Evolutionary conservation across 2,888 invertebrate species (phyloP).

Genomic region (Athripsodes cinereus): DNA sequence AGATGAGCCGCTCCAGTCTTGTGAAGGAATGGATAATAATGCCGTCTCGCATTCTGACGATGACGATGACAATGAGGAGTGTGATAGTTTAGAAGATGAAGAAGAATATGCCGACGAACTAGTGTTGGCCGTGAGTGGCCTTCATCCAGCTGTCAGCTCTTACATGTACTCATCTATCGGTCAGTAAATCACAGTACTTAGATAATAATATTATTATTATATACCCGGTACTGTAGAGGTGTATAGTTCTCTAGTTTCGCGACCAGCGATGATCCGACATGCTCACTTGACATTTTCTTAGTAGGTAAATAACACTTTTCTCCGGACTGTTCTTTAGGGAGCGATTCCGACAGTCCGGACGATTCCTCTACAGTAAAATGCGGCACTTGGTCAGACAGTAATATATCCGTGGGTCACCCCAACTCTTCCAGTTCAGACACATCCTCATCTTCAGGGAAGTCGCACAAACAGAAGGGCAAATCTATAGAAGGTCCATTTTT

Average conservation of each 20-base stretch:
- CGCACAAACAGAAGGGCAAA: conserved; percentile 12
- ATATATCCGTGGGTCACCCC: conserved; percentile 38
- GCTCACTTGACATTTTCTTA: neutral
- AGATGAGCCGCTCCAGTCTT: too few species aligned
- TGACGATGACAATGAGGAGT: neutral
- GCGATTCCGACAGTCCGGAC: conserved; percentile 57
- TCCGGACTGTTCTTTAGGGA: conserved; percentile 28
- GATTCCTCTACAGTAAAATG: conserved; percentile 53
- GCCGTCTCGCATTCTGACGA: neutral
- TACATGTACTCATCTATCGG: conserved; percentile 52
- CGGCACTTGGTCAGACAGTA: conserved; percentile 44
- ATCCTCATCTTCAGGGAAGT: conserved; percentile 22
- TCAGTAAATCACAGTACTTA: conserved; percentile 33
- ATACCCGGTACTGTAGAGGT: neutral
- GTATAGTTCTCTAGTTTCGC: neutral
- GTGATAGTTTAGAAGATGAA: neutral
- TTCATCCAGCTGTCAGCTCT: conserved; percentile 50
- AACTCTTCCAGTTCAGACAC: conserved; percentile 35
- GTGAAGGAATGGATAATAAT: neutral
- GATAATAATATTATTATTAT: neutral
- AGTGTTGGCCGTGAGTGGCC: conserved; percentile 38
- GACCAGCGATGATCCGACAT: too few species aligned
- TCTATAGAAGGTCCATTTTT: conserved; percentile 21
- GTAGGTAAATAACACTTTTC: conserved; percentile 12
- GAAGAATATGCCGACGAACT: conserved; percentile 39